phyloP scores from a whole-genome alignment of 2,113 vertebrate species.

The Polypterus bichir region DNA sequence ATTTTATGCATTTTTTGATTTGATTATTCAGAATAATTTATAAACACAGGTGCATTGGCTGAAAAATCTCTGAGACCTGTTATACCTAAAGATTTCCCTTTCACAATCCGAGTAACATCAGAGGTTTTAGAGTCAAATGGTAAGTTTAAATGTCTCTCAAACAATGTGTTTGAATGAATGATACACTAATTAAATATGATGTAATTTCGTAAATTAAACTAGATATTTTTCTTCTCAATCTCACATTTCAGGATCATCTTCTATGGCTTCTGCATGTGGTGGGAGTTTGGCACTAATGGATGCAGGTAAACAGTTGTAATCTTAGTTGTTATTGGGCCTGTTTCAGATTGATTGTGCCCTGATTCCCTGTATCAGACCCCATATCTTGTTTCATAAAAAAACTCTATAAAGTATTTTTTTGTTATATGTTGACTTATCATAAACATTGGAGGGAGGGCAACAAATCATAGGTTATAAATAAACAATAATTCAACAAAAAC shows the following conservation, averaged over 20 bases:
- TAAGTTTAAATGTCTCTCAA: slow-evolving; percentile 30
- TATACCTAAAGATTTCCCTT: slow-evolving; percentile 87
- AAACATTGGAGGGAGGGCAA: too few species aligned
- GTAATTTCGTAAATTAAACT: neutral
- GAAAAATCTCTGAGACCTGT: slow-evolving; percentile 81
- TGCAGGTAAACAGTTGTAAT: slow-evolving; percentile 58
- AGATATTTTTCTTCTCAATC: neutral
- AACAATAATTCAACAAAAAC: too few species aligned
- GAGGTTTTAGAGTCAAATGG: slow-evolving; percentile 96
- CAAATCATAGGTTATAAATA: too few species aligned
- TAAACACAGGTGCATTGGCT: slow-evolving; percentile 71
- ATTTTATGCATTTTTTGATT: neutral
- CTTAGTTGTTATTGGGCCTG: neutral
- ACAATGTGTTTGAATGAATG: too few species aligned
- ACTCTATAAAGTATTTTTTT: too few species aligned
- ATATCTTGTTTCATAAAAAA: too few species aligned
- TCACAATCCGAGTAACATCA: slow-evolving; percentile 86
- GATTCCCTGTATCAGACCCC: too few species aligned
- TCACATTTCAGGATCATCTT: slow-evolving; percentile 69
- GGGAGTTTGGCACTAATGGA: slow-evolving; percentile 94
- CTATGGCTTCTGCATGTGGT: slow-evolving; percentile 89
- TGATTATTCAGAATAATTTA: neutral
- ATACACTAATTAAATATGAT: neutral
- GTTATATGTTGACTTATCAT: too few species aligned
- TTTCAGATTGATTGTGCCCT: too few species aligned